Evolutionary conservation across 1,140 invertebrate genomes (phyloP), one percentile per base, ranked within the genome.

Genomic region (Diachasma alloeum): DNA sequence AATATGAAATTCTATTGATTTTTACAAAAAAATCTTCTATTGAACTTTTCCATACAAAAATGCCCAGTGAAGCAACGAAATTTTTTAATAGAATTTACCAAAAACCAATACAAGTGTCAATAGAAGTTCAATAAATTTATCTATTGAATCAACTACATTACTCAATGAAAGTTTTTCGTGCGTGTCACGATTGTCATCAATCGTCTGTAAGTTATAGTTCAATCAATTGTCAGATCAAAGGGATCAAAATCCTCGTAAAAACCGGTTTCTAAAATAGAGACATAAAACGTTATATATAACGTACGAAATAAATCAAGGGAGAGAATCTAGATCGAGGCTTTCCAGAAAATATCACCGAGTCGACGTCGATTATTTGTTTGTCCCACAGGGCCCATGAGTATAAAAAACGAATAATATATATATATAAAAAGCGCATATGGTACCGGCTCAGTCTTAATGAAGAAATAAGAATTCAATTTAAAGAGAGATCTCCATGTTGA

Each of bases 321-420:
- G 46, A 24, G 63, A 75, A 75, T 75, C 73, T 75, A 75, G 63
- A 75, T 75, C 73, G 73, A 75, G 73, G 73, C 63, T 75, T 48
- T 68, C 66, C 63, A 69, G 37, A 75, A 67, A 68, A 67, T 69
- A 31, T 70, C 67, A 75, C 31, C 44, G 66, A 75, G 59, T 56
- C 73, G 31, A 75, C 48, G 53, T 75, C 73, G 26, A 75, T 68
- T 68, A 69, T 67, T 42, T 46, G 22, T 24, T 19, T 56, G 59
- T 75, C 67, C 22, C 56, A 63, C 59, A 37, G 42, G 59, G 39
- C 48, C 31, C 71, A 56, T 56, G 48, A 31, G 59, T 63, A 63
- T 26, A 53, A 37, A 59, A 37, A 46, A 4, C 17, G n/a, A 70
- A 72, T 22, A 24, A 24, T 44, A 72, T 68, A 68, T 42, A 66